phyloP scores from a whole-genome alignment of 2,797 vertebrate species.

The Streptopelia turtur region DNA sequence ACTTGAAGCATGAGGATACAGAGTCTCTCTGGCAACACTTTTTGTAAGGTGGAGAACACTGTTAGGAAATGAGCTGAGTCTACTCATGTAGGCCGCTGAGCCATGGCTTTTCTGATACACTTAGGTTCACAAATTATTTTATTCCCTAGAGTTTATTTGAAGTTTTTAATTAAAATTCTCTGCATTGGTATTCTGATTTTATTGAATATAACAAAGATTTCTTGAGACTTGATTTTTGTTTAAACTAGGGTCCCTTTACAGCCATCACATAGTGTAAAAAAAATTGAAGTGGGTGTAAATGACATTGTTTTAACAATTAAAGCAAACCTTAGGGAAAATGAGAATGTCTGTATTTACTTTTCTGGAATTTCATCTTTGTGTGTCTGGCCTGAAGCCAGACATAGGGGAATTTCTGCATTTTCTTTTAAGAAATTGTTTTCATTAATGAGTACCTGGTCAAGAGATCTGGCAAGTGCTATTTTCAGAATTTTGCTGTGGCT shows the following conservation, averaged over 20 bases:
- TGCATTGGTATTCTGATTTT: constrained; percentile 4
- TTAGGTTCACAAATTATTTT: constrained; percentile 44
- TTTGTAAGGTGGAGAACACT: background rate
- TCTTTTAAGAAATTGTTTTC: constrained; percentile 3
- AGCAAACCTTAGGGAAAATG: background rate
- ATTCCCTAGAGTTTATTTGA: constrained; percentile 62
- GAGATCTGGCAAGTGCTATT: background rate
- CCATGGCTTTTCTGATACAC: constrained; percentile 15
- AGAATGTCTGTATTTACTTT: constrained; percentile 39
- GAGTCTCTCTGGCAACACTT: background rate
- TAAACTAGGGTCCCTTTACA: constrained; percentile 1
- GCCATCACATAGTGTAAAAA: background rate
- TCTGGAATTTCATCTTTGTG: constrained; percentile 7
- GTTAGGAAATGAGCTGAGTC: background rate
- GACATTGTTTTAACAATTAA: background rate
- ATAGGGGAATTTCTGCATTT: background rate
- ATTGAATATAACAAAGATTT: constrained; percentile 27
- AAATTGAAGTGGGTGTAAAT: constrained; percentile 12
- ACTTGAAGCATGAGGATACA: background rate
- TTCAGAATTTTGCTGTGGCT: background rate
- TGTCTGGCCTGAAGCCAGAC: background rate
- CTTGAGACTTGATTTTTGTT: constrained; percentile 36
- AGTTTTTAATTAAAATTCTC: constrained; percentile 61
- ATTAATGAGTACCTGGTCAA: background rate
- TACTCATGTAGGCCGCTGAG: background rate